Base-by-base conservation (phyloP, 2,113 vertebrate genomes). In the Tonatia bakeri region DNA sequence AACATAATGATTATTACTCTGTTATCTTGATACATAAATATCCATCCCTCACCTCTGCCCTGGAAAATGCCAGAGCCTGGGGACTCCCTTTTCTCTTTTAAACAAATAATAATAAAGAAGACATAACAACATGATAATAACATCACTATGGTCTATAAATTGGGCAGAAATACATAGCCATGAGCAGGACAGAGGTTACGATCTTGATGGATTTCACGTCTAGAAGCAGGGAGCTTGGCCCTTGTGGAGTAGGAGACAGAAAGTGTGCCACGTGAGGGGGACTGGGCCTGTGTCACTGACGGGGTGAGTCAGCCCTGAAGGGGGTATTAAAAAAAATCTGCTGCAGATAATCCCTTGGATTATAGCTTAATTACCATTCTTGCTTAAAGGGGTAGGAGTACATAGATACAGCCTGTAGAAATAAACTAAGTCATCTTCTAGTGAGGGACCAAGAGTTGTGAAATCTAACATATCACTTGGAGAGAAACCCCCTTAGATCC, bases 1-100 rank as follows among this genome's bases (percentile, higher is more conserved):
- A 1, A 12, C 40, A 7, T 77, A 54, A 64, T 82, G 95, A 92
- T 94, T 95, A 88, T 97, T 88, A 94, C 70, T 95, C 80, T 94
- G 17, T 70, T 59, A 26, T 61, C 6, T 15, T 86, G 36, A 87
- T 31, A 96, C 67, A 87, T 95, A 96, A 94, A 96, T 94, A 93
- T 20, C 26, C 56, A 54, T 9, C 50, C 56, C 11, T 69, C 19
- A 22, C 9, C 38, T 19, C 75, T 90, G 28, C 17, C 16, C 20
- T 31, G 52, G 28, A 20, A 24, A 16, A 33, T 33, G 33, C 43
- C 31, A 54, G 64, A 24, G 47, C 31, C 54, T 43, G 47, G 45
- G 45, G 12, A 45, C 14, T 54, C 52, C 31, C 7, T 14, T 45
- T 45, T 61, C 5, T 36, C 24, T 45, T 75, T 12, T 56, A 80